Conservation (phyloP, 2,888 invertebrate genomes). For the Cataglyphis rosenhaueri region DNA sequence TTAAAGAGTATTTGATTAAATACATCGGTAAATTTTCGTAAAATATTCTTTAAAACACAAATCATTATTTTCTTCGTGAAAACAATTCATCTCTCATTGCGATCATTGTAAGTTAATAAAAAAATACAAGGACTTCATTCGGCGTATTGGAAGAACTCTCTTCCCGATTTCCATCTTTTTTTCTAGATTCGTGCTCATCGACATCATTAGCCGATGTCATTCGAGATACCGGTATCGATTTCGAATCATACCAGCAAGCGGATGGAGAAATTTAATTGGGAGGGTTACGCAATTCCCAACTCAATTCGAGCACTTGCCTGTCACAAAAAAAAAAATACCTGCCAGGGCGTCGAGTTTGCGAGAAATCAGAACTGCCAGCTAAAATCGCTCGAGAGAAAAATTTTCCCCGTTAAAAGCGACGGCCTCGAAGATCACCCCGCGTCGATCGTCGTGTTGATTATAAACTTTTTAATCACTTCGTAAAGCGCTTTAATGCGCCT, state of each 20-base stretch:
- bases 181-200: slow-evolving; percentile 57
- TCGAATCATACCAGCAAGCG: slow-evolving; percentile 72
- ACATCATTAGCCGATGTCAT: slow-evolving; percentile 76
- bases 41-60: neutral
- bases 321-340: slow-evolving; percentile 64
- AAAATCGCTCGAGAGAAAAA: slow-evolving; percentile 69
- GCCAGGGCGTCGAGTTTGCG: slow-evolving; percentile 51
- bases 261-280: slow-evolving; percentile 79
- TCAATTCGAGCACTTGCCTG: slow-evolving; percentile 72
- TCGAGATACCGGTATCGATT: slow-evolving; percentile 71
- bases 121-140: neutral
- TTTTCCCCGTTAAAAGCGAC: slow-evolving; percentile 65
- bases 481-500: neutral
- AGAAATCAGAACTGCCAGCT: slow-evolving; percentile 64
- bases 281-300: slow-evolving; percentile 77
- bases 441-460: slow-evolving; percentile 44
- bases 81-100: neutral
- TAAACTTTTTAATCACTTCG: slow-evolving; percentile 46
- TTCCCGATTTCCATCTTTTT: slow-evolving; percentile 35
- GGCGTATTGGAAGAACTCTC: slow-evolving; percentile 9
- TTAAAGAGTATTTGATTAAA: neutral
- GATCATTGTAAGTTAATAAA: slow-evolving; percentile 24
- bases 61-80: neutral
- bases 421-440: slow-evolving; percentile 51
- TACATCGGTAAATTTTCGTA: neutral